Evolutionary conservation across 2,888 invertebrate species (phyloP).

Genomic region (Amblyjoppa proteus): DNA sequence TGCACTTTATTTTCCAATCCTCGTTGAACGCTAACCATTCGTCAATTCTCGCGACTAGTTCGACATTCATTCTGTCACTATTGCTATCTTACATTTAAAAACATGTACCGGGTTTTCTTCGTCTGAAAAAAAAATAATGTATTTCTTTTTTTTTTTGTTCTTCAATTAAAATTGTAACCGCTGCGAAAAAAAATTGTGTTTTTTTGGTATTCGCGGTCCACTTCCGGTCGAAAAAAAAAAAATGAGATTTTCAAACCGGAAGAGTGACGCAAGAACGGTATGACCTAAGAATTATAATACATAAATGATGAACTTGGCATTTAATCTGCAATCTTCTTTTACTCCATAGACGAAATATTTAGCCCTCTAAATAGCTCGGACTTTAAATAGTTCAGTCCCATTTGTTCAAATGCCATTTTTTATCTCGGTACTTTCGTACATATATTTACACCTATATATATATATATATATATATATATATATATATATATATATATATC

Average conservation of each 20-base stretch:
- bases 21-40: too few species aligned
- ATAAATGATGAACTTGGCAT: neutral
- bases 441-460: neutral
- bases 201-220: neutral
- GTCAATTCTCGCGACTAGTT: too few species aligned
- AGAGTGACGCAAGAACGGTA: neutral
- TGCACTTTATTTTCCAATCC: too few species aligned
- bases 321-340: neutral
- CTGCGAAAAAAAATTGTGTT: neutral
- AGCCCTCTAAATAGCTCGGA: neutral
- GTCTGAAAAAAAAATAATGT: neutral
- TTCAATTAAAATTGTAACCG: neutral
- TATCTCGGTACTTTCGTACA: neutral
- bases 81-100: too few species aligned
- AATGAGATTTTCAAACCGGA: too few species aligned
- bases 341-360: neutral
- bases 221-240: too few species aligned
- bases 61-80: too few species aligned
- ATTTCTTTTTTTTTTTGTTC: neutral
- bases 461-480: neutral
- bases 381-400: too few species aligned
- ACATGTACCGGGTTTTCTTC: too few species aligned
- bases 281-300: too few species aligned
- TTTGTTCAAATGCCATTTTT: neutral
- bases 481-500: neutral